Base-by-base conservation (phyloP, 2,113 vertebrate species). In the Suncus etruscus region DNA sequence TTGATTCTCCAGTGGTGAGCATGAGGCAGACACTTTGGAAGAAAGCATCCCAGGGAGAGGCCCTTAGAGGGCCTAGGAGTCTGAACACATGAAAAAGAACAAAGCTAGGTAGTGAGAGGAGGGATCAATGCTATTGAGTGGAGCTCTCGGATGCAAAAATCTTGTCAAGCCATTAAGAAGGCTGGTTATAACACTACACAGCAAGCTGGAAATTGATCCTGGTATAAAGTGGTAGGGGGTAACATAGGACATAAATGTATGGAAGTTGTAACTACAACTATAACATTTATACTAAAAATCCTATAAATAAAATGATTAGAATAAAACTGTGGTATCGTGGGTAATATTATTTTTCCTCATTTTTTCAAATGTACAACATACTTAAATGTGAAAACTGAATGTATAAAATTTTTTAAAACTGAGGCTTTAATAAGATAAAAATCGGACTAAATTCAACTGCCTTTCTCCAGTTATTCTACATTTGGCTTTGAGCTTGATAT, bases 341-440 rank as follows among this genome's bases (percentile, higher is more conserved):
- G n/a, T 83, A 86, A 61, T 9, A 11, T 86, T n/a, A 8, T 65
- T 88, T 75, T 45, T 61, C 72, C 22, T 20, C 0, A 31, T 85
- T 94, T 90, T 87, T 29, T 73, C 39, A 65, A 91, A 83, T 45
- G 32, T 78, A 16, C 50, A 61, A 16, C 63, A 80, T 90, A 8
- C 25, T 90, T 92, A 72, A 88, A 63, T 78, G 75, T 45, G 70
- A 65, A 72, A 81, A 68, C 22, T 72, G 47, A 39, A 61, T 86
- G 20, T 25, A 45, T 77, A 79, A 90, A 81, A 81, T 77, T 48
- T 88, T 88, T 74, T 18, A 73, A 27, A 66, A 27, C 45, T 78
- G 86, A 77, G 47, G 11, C 22, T 89, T 80, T 50, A 20, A 78
- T 25, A 66, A 66, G 29, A 66, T 66, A 22, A 66, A 47, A 29